Conservation (phyloP, 2,888 invertebrate species). For the Phragmatobia fuliginosa region DNA sequence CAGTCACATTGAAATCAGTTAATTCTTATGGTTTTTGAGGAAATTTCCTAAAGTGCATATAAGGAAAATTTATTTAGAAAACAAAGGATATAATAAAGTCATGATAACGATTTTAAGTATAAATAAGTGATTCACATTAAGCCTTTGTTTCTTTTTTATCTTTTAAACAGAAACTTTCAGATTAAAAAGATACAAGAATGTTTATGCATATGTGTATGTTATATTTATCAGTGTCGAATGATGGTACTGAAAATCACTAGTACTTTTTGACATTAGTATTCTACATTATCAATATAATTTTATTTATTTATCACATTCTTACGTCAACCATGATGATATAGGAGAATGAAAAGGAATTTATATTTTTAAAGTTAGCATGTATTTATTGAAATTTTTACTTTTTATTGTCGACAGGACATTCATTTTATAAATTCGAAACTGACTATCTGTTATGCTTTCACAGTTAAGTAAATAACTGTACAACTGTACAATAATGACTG, state of each 20-base stretch:
- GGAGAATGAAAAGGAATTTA: no score
- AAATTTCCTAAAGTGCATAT: background rate
- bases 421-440: no score
- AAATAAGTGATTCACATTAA: background rate
- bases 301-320: no score
- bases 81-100: background rate
- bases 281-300: background rate
- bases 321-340: no score
- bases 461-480: no score
- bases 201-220: background rate
- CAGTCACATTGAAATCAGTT: background rate
- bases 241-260: conserved; percentile 6
- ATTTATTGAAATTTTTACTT: no score
- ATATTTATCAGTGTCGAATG: background rate
- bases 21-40: background rate
- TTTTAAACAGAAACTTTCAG: background rate
- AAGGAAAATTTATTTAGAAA: background rate
- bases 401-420: no score
- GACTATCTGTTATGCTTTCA: no score
- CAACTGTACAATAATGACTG: no score
- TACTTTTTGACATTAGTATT: conserved; percentile 7
- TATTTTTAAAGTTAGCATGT: no score
- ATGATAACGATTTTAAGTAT: background rate
- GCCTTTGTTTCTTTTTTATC: background rate
- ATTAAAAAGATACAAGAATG: background rate